These are phyloP conservation scores for Ciconia nigra DNA, from an alignment of 2,797 vertebrate species.

Conservation along the genomic window DNA sequence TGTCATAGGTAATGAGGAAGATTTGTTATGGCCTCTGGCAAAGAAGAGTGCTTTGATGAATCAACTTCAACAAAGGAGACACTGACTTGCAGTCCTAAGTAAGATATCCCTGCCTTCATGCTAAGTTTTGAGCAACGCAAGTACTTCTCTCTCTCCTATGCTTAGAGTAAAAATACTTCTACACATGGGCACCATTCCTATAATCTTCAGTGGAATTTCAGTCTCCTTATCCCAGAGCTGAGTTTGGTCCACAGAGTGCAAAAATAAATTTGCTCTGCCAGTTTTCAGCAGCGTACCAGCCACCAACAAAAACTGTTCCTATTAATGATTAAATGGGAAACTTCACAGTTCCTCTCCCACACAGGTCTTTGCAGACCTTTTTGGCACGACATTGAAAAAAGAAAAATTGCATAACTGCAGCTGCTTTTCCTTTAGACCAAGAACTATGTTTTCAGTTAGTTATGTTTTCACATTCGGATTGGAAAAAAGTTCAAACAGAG, in stretches of 20 bases:
- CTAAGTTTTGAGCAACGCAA: not conserved
- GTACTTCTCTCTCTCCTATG: not conserved
- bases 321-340: constrained; percentile 7
- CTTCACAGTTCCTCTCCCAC: not conserved
- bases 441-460: constrained; percentile 1
- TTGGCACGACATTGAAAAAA: not conserved
- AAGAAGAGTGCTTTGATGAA: not conserved
- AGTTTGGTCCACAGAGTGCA: not conserved
- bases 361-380: not conserved
- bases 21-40: not conserved
- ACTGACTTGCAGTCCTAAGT: not conserved
- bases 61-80: not conserved
- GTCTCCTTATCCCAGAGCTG: not conserved
- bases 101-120: not conserved
- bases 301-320: not conserved
- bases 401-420: not conserved
- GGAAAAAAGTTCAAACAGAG: constrained; percentile 37
- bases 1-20: not conserved
- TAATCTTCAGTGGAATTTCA: not conserved
- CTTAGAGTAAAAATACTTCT: not conserved
- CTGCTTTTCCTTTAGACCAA: constrained; percentile 34
- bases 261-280: not conserved
- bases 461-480: constrained; percentile 25
- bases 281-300: not conserved
- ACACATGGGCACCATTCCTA: not conserved